A percentile compares a stretch with the other conserved stretches of the same genome.
Conservation (phyloP, 2,113 vertebrate species). For the Aphelocoma coerulescens region DNA sequence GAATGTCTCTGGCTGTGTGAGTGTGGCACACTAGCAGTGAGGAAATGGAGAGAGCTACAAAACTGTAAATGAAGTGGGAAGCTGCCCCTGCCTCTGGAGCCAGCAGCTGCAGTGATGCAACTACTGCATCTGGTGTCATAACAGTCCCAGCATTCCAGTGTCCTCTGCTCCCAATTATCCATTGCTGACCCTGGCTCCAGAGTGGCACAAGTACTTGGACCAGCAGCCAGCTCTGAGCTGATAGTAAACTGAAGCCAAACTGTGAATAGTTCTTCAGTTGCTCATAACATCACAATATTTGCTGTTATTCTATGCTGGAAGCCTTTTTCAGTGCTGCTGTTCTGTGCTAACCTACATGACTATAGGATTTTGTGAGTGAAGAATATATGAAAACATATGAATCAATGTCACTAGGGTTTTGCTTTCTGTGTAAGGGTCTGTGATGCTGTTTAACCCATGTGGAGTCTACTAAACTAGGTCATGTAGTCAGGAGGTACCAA, state of each 20-base stretch:
- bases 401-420: not conserved
- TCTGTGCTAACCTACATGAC: rapidly evolving
- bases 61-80: not conserved
- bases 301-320: not conserved
- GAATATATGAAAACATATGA: not conserved
- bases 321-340: not conserved
- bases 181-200: not conserved
- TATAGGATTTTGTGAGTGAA: not conserved
- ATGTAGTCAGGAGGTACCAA: not conserved
- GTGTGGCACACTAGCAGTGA: not conserved
- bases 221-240: not conserved
- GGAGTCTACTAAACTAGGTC: not conserved
- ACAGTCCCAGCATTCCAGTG: not conserved
- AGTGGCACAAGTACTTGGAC: not conserved
- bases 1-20: not conserved
- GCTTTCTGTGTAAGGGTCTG: not conserved
- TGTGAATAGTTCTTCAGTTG: not conserved
- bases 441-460: not conserved
- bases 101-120: not conserved
- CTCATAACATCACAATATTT: not conserved
- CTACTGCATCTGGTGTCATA: not conserved
- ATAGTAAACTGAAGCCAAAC: not conserved
- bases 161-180: not conserved
- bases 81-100: not conserved
- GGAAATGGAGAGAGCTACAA: not conserved